A percentile compares a stretch with the other conserved stretches of the same genome.
Evolutionary conservation across 2,888 invertebrate species (phyloP).

Genomic region (Acronicta psi): DNA sequence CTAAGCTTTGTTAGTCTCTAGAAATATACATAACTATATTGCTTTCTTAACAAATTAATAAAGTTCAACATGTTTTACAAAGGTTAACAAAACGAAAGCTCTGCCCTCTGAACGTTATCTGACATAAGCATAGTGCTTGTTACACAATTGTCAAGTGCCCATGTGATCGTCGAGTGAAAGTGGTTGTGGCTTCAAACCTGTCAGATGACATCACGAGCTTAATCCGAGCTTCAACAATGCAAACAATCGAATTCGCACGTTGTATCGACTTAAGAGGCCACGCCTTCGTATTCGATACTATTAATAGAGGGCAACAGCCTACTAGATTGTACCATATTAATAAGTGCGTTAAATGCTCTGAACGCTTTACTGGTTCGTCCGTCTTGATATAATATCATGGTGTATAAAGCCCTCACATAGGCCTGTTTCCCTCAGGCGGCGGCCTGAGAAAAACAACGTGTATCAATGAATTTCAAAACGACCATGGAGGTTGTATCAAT

Average conservation of each 20-base stretch:
- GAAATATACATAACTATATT: no score
- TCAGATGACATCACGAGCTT: conserved; percentile 67
- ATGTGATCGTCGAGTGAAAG: conserved; percentile 62
- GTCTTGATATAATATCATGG: no score
- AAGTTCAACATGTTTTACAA: no score
- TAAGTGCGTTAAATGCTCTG: no score
- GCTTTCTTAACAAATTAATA: no score
- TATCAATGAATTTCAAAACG: no score
- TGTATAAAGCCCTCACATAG: no score
- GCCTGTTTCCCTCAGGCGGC: no score
- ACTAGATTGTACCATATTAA: neutral
- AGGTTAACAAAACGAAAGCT: conserved; percentile 15
- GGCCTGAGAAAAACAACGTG: no score
- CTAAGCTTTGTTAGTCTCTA: no score
- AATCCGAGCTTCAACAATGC: conserved; percentile 51
- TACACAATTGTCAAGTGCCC: conserved; percentile 63
- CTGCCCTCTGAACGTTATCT: conserved; percentile 15
- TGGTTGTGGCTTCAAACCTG: conserved; percentile 67
- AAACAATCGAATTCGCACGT: conserved; percentile 41
- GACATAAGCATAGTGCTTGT: conserved; percentile 51
- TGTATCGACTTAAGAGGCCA: conserved; percentile 5
- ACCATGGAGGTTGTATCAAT: no score
- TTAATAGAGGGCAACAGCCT: neutral
- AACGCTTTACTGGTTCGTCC: no score
- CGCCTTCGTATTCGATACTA: conserved; percentile 19